Base-by-base conservation (phyloP, 1,140 invertebrate species). In the Pogonomyrmex barbatus region DNA sequence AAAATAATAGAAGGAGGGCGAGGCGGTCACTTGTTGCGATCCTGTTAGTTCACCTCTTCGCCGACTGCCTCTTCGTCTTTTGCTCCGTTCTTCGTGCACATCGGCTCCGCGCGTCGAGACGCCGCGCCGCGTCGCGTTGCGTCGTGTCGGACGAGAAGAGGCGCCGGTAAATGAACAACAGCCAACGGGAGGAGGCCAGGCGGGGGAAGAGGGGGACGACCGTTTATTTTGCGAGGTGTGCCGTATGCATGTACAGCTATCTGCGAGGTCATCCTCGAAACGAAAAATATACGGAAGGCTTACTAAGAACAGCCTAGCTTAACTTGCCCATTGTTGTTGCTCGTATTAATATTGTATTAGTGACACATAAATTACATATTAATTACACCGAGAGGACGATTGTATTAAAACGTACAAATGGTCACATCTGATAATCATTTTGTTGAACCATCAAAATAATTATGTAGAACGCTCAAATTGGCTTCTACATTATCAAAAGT, bases 21-120 rank as follows among this genome's bases (percentile, higher is more conserved):
- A 90, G 91, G 91, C 88, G 89, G 86, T 93, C 91, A 93, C 92
- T 93, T 93, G 92, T 93, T 93, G 92, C 92, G 91, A 93, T 93
- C 91, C 92, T 93, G 92, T 93, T 93, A 93, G 89, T 93, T 93
- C 92, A 93, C 92, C 92, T 93, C 88, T 91, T 88, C 88, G 87
- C 70, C 86, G 79, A 68, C 79, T 79, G 85, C 63, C 73, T 90
- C 89, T 36, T 71, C 85, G 77, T 88, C 79, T 85, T 68, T 84
- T 81, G 60, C 77, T 87, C 65, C 78, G 58, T 56, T 47, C 73
- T 52, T n/a, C 63, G 56, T 88, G 47, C 36, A 65, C 52, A 42
- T 81, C 76, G 67, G 45, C 36, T 76, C 67, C 47, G 39, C 62
- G 58, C 68, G 65, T 63, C 70, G 67, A 68, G 58, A 88, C 76